These are phyloP conservation scores for Falco berigora DNA, from an alignment of 2,797 vertebrate genomes.

Conservation along the genomic window DNA sequence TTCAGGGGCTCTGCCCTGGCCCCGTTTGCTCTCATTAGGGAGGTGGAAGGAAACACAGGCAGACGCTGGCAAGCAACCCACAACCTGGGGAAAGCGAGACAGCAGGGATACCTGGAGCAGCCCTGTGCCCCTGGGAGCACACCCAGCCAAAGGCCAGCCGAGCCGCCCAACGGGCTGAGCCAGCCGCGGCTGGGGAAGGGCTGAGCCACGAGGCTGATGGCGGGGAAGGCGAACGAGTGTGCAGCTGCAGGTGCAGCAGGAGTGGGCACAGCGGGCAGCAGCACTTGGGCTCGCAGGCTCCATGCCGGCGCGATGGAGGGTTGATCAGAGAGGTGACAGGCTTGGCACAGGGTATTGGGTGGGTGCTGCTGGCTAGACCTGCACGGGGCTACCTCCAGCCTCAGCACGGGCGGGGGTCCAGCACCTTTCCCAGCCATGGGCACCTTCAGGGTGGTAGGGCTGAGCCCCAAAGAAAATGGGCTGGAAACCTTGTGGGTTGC, in stretches of 20 bases:
- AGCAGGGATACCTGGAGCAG: accelerated
- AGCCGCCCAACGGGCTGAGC: background rate
- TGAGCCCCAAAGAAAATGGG: background rate
- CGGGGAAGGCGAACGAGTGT: accelerated
- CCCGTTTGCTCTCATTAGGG: background rate
- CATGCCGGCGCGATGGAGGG: accelerated
- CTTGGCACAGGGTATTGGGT: accelerated
- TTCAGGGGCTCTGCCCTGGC: background rate
- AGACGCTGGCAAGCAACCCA: background rate
- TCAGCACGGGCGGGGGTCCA: accelerated
- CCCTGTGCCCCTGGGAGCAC: accelerated
- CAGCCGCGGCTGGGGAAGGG: accelerated
- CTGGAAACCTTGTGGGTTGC: background rate
- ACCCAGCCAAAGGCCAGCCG: background rate
- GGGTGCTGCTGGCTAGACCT: no score
- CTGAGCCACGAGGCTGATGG: accelerated
- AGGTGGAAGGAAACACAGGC: background rate
- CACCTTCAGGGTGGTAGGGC: background rate
- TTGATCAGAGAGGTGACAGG: background rate
- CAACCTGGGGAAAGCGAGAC: accelerated
- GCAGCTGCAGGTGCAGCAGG: background rate
- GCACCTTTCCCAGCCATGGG: background rate
- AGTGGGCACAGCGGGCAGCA: background rate
- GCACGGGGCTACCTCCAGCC: background rate
- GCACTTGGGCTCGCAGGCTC: accelerated